Conservation (phyloP, 2,797 vertebrate genomes). For the Mionectes olivaceus region DNA sequence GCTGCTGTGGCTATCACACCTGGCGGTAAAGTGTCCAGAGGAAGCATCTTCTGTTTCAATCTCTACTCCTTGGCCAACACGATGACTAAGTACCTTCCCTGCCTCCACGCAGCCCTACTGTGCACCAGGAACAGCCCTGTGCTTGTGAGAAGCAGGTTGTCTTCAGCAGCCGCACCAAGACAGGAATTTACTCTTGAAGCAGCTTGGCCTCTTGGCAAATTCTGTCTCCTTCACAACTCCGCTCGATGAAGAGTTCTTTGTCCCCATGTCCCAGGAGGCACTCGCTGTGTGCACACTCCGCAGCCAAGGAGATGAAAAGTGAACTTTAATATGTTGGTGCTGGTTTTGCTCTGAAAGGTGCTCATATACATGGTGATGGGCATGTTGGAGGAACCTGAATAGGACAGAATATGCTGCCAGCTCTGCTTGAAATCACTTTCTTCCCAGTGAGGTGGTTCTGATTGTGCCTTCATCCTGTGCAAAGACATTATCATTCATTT, state of each 20-base stretch:
- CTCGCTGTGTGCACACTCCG: not conserved
- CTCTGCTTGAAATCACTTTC: not conserved
- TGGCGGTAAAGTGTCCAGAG: not conserved
- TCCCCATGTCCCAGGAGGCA: not conserved
- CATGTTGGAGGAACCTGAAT: not conserved
- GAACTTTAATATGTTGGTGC: not conserved
- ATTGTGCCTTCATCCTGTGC: not conserved
- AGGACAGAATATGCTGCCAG: not conserved
- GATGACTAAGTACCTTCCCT: not conserved
- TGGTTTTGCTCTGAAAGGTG: not conserved
- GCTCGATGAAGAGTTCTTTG: not conserved
- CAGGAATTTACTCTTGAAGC: not conserved
- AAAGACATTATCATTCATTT: constrained; percentile 29
- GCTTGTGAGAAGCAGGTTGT: not conserved
- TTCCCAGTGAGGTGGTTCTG: not conserved
- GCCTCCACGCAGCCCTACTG: not conserved
- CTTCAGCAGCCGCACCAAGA: not conserved
- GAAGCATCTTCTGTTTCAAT: not conserved
- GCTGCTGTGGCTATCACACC: not conserved
- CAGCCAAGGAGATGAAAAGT: not conserved
- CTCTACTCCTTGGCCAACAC: not conserved
- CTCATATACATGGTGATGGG: not conserved
- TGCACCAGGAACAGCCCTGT: rapidly evolving
- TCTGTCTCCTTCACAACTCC: not conserved
- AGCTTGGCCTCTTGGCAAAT: not conserved